A percentile compares a stretch with the other conserved stretches of the same genome.
Evolutionary conservation across 2,888 invertebrate species (phyloP).

Genomic region (Tetranychus truncatus): DNA sequence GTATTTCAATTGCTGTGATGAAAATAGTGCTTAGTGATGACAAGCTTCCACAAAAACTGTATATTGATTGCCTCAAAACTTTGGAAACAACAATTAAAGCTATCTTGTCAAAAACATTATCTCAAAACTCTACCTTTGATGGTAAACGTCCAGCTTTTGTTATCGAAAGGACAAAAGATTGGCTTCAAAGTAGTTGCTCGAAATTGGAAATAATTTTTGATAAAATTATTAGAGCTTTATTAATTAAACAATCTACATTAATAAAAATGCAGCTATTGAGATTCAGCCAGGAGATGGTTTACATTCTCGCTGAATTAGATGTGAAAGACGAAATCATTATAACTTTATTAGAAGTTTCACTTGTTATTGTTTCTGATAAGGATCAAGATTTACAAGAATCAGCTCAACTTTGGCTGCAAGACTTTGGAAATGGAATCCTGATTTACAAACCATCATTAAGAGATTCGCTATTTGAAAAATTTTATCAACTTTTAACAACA

Average conservation of each 20-base stretch:
- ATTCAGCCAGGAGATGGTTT: neutral
- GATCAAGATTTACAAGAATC: neutral
- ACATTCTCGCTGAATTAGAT: neutral
- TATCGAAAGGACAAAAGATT: neutral
- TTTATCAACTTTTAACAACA: slow-evolving; percentile 1
- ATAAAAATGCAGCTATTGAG: neutral
- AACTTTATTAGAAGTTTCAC: neutral
- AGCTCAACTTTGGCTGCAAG: neutral
- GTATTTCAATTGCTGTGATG: slow-evolving; percentile 15
- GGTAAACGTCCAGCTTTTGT: neutral
- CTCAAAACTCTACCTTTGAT: neutral
- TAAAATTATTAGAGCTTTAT: slow-evolving; percentile 1
- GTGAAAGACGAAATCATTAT: neutral
- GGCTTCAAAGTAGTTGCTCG: slow-evolving; percentile 9
- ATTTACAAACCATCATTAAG: neutral
- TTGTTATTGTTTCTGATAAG: neutral
- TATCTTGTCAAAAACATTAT: neutral
- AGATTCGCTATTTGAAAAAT: neutral
- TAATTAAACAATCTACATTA: neutral
- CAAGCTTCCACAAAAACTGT: slow-evolving; percentile 14
- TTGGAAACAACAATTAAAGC: neutral
- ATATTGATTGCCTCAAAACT: neutral
- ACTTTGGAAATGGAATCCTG: neutral
- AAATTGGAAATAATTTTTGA: slow-evolving; percentile 14
- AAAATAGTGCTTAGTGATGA: slow-evolving; percentile 15